Base-by-base conservation (phyloP, 2,113 vertebrate genomes). In the Todiramphus chloris region DNA sequence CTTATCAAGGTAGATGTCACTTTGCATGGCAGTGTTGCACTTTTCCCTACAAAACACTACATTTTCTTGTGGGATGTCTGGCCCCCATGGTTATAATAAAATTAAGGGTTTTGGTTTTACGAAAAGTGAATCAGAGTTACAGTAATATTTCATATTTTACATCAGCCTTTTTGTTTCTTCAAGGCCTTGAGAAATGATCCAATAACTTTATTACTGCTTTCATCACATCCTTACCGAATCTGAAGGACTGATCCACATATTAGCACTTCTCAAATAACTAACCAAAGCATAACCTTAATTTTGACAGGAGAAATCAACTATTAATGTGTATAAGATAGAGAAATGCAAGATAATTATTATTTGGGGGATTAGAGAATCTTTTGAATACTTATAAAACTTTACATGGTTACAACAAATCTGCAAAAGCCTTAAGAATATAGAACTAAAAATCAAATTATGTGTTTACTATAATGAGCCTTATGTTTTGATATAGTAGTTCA, bases 141-240 rank as follows among this genome's bases (percentile, higher is more conserved):
- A 25, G 44, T 46, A 63, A 27, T 48, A 89, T 59, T 43, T 83
- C 88, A 76, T 78, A 93, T 48, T 86, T 91, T 78, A 84, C 56
- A 67, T 74, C 64, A 89, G 10, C 30, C 76, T 90, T 95, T 91
- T 63, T 51, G 53, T 68, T 94, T 89, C 80, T 93, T 68, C 78
- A 95, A 66, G 83, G 89, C 48, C 91, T 83, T 86, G 64, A 89
- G 59, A 89, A 92, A 35, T 73, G 79, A 87, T 79, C 77, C 78
- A 67, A 68, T 81, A 96, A 88, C 56, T 87, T 86, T 59, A n/a
- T 84, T 94, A 83, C 64, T 68, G 78, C 53, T 70, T 86, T 89
- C 75, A 77, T 78, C 90, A 74, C 31, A 11, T 21, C 67, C 81
- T 88, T 82, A 87, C 67, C 73, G 64, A 83, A 94, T 94, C 60